Evolutionary conservation across 2,888 invertebrate species (phyloP), one percentile per base, ranked within the genome.

Genomic region (Heteropelma amictum): DNA sequence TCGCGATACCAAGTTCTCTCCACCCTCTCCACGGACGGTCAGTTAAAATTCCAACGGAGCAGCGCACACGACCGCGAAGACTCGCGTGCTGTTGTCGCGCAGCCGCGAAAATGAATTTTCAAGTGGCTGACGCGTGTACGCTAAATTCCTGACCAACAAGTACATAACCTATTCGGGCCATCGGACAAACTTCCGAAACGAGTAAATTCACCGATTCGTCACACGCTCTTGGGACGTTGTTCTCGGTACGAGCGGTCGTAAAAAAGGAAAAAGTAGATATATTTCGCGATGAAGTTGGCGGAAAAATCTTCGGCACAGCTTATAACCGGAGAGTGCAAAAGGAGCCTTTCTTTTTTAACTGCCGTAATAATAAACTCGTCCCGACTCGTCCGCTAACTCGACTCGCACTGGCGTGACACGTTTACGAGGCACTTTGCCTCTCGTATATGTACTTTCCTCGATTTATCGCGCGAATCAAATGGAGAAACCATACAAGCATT

Each of bases 31-130:
- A 26, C 35, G 35, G 45, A 65, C 67, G 77, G 65, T 79, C 77
- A 77, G 76, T 74, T 60, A 69, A 64, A 72, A n/a, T n/a, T n/a
- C n/a, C n/a, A n/a, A n/a, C n/a, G n/a, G n/a, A n/a, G n/a, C 61
- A 67, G n/a, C n/a, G n/a, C n/a, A n/a, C n/a, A n/a, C n/a, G n/a
- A n/a, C 71, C 69, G 7, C 28, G n/a, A 47, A 76, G 58, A 58
- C 74, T 49, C 73, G 63, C 12, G 40, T 42, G 53, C 38, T 56
- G 53, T 63, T 79, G 68, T 64, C 65, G 72, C 72, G 72, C 70
- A 38, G 17, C 47, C 56, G 42, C 58, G 64, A 77, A 73, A 79
- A 58, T 42, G 49, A 73, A 69, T 64, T 38, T 63, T 12, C 51
- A 58, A 69, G 56, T 58, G 42, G 51, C 21, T 47, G 21, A 12